Percentiles rank a stretch among this genome's conserved stretches.
These are phyloP conservation scores for Crepidodera aurea DNA, from an alignment of 2,888 invertebrate genomes.

Conservation along the genomic window DNA sequence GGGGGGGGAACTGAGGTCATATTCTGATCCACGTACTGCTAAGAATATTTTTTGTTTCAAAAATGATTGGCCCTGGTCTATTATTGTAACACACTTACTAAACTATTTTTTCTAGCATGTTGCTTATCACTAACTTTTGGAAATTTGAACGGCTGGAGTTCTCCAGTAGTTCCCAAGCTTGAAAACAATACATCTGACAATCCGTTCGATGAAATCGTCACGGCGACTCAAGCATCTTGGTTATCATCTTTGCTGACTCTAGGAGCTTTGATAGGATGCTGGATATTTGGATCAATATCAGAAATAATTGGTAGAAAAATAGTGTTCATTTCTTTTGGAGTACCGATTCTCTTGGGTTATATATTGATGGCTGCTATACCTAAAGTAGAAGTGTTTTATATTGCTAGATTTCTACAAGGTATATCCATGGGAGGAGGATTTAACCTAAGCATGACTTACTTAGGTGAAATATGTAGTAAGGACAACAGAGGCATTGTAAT, in stretches of 20 bases:
- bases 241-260: not conserved
- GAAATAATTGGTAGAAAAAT: not conserved
- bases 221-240: not conserved
- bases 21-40: too few relatives aligned
- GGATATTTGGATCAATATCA: not conserved
- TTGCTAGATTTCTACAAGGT: conserved; percentile 4
- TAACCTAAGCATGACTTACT: not conserved
- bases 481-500: conserved; percentile 82
- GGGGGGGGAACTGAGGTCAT: too few relatives aligned
- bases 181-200: not conserved
- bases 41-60: too few relatives aligned
- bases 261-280: conserved; percentile 1
- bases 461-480: conserved; percentile 77
- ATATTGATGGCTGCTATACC: not conserved
- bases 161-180: conserved; percentile 4
- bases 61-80: too few relatives aligned
- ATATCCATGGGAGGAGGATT: not conserved
- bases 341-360: not conserved
- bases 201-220: not conserved
- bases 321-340: not conserved
- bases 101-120: not conserved
- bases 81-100: too few relatives aligned
- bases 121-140: not conserved
- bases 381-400: conserved; percentile 4
- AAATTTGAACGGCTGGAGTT: not conserved